Evolutionary conservation across 2,113 vertebrate species (phyloP), one percentile per base, ranked within the genome.

Genomic region (Talpa occidentalis): DNA sequence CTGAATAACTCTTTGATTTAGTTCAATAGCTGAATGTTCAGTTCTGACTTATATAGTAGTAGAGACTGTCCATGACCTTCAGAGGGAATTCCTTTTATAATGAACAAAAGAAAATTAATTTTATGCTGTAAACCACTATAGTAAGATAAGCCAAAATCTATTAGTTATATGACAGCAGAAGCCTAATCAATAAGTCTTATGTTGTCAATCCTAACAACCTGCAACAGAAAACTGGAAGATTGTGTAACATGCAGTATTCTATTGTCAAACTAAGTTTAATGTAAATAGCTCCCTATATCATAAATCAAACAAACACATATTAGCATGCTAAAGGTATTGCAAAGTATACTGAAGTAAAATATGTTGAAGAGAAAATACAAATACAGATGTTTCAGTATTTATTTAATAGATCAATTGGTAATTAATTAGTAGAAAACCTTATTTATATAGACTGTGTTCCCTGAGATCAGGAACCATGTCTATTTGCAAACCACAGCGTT

Each of bases 41-140:
- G 22, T 12, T 86, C 8, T 35, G 19, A 89, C 79, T 93, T 96
- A 77, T 69, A 66, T 89, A 14, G 10, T 64, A 37, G 10, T 14
- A 88, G 10, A 52, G 35, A 37, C 12, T n/a, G 3, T 49, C 52
- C 5, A 52, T 74, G 40, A 69, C 35, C 32, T 47, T 92, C 60
- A 80, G 24, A 78, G 59, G 35, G 95, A 92, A 81, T 42, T 80
- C 19, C 28, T 81, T 87, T 66, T 35, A n/a, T 62, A 90, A 93
- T 90, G 56, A 88, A 22, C 19, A 81, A 89, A 92, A 77, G 35
- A 84, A 96, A 92, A 67, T 70, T 69, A 47, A 82, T 37, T 35
- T 64, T 93, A 90, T 76, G 22, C 19, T 47, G 9, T 56, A 91
- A 78, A 60, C 17, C 62, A 52, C 59, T 84, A 56, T 0, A 69